Evolutionary conservation across 2,797 vertebrate species (phyloP).

Genomic region (Mus caroli): DNA sequence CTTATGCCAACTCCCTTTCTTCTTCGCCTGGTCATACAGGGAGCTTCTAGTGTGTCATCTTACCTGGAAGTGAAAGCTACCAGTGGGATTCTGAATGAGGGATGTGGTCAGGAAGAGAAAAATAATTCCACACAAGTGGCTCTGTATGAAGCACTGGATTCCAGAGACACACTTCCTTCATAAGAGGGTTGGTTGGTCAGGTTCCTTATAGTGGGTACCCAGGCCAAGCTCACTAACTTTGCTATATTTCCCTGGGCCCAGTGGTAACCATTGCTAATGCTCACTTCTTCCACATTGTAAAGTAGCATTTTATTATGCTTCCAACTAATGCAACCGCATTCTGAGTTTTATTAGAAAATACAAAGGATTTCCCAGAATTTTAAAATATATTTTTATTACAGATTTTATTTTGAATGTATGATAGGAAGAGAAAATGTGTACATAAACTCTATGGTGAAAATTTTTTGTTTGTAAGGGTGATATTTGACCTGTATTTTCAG

Average conservation of each 20-base stretch:
- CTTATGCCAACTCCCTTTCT: not conserved
- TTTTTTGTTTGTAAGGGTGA: conserved; percentile 49
- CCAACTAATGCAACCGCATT: not conserved
- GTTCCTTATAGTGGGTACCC: not conserved
- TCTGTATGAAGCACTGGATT: not conserved
- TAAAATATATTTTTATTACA: conserved; percentile 41
- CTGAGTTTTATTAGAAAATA: conserved; percentile 34
- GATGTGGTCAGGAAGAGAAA: not conserved
- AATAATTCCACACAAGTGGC: not conserved
- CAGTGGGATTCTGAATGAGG: not conserved
- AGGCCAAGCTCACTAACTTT: conserved; percentile 11
- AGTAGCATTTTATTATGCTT: conserved; percentile 11
- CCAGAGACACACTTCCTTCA: not conserved
- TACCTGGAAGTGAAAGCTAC: not conserved
- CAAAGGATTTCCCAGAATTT: conserved; percentile 44
- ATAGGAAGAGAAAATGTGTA: conserved; percentile 44
- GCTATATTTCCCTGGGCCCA: not conserved
- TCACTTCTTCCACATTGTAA: not conserved
- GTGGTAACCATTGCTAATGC: conserved; percentile 12
- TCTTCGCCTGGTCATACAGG: not conserved
- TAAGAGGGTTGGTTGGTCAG: not conserved
- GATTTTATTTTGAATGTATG: conserved; percentile 37
- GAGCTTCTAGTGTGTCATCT: not conserved
- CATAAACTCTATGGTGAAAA: conserved; percentile 1
- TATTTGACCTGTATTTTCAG: conserved; percentile 22